Conservation (phyloP, 53 echinoderm and acorn worm genomes). For the Patiria pectinifera region DNA sequence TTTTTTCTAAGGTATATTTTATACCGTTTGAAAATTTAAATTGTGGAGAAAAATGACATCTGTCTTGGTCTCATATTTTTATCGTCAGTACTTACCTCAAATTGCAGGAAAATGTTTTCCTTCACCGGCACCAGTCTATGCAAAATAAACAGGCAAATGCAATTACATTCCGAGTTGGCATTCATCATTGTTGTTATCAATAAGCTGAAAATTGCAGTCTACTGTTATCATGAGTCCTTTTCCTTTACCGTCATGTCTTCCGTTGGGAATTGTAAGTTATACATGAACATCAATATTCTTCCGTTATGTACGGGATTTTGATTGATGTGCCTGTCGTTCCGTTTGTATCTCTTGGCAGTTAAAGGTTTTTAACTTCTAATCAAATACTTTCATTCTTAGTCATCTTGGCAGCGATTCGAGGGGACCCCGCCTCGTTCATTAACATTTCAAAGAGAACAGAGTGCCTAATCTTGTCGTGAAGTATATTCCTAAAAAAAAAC, state of each 20-base stretch:
- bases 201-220: no score
- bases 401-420: neutral
- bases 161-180: neutral
- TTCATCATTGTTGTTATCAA: neutral
- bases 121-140: slow-evolving; percentile 86
- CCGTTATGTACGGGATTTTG: neutral
- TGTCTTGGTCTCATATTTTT: neutral
- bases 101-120: slow-evolving; percentile 92
- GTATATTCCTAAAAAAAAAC: neutral
- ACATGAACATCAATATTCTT: neutral
- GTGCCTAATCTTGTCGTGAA: neutral
- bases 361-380: neutral
- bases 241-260: neutral
- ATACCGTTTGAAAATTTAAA: neutral
- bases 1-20: neutral
- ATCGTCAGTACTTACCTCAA: slow-evolving; percentile 73
- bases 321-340: neutral
- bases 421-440: neutral
- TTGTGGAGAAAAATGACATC: neutral
- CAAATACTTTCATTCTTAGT: neutral
- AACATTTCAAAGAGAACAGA: no score
- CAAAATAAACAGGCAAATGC: neutral
- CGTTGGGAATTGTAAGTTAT: neutral
- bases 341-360: neutral
- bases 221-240: neutral